A percentile compares a stretch with the other conserved stretches of the same genome.
phyloP scores from a whole-genome alignment of 1,140 invertebrate species.

The Ceratina japonica region DNA sequence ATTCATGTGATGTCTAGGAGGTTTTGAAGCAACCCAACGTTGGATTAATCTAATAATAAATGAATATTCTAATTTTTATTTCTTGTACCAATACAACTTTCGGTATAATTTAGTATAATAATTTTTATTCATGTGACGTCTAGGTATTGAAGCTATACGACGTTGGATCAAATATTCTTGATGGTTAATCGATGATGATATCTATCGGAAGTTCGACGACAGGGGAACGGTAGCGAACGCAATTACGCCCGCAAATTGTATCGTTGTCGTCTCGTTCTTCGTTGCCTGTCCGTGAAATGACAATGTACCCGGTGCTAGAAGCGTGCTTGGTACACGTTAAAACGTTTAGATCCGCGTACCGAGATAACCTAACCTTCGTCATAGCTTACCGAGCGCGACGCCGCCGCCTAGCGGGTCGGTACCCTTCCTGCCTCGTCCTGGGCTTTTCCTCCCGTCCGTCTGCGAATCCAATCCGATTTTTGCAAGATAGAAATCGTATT shows the following conservation, averaged over 20 bases:
- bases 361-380: slow-evolving; percentile 77
- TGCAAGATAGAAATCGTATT: slow-evolving; percentile 15
- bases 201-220: no score
- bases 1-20: no score
- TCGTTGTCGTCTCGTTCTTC: slow-evolving; percentile 49
- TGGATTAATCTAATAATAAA: no score
- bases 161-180: no score
- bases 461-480: slow-evolving; percentile 12
- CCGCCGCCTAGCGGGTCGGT: slow-evolving; percentile 55
- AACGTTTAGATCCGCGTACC: slow-evolving; percentile 74
- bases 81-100: no score
- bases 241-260: slow-evolving; percentile 63
- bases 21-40: no score
- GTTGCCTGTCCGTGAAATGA: slow-evolving; percentile 67
- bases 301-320: slow-evolving; percentile 64
- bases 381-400: slow-evolving; percentile 77
- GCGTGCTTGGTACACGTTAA: slow-evolving; percentile 65
- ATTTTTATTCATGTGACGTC: no score
- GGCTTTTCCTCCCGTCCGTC: no score
- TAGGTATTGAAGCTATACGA: no score
- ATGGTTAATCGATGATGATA: no score
- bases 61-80: no score
- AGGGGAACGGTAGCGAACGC: slow-evolving; percentile 56
- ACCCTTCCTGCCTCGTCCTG: slow-evolving; percentile 15
- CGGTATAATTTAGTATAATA: no score